A percentile compares a stretch with the other conserved stretches of the same genome.
Evolutionary conservation across 2,113 vertebrate species (phyloP).

Genomic region (Chitala chitala): DNA sequence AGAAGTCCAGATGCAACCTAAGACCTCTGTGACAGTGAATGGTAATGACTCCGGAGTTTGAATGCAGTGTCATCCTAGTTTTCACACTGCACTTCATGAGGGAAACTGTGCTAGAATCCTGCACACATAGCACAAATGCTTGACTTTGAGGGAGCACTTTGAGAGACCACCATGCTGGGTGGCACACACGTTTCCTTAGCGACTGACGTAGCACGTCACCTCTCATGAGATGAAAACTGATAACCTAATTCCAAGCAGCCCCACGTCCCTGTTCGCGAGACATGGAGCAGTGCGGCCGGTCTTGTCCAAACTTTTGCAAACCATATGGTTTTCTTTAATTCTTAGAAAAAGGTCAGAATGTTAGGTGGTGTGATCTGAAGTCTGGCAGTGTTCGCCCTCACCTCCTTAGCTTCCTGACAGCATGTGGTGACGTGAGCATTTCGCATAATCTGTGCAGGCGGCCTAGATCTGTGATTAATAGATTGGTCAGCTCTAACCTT

Average conservation of each 20-base stretch:
- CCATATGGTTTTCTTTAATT: not conserved
- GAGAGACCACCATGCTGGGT: slow-evolving; percentile 48
- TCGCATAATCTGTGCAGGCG: not conserved
- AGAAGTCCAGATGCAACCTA: not conserved
- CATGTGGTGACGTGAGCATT: not conserved
- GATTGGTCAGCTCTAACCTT: not conserved
- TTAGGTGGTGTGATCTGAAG: slow-evolving; percentile 6
- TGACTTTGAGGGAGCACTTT: too few relatives aligned
- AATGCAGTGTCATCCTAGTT: slow-evolving; percentile 1
- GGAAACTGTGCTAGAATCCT: too few relatives aligned
- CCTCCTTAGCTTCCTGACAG: not conserved
- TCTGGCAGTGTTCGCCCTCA: slow-evolving; percentile 1
- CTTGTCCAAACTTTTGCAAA: slow-evolving; percentile 21
- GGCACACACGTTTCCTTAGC: slow-evolving; percentile 45
- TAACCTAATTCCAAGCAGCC: too few relatives aligned
- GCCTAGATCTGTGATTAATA: not conserved
- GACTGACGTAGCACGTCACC: slow-evolving; percentile 55
- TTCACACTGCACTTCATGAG: slow-evolving; percentile 13
- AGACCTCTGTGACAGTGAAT: not conserved
- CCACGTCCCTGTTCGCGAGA: slow-evolving; percentile 23
- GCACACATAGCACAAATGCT: too few relatives aligned
- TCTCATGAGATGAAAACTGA: too few relatives aligned
- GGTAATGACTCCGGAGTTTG: not conserved
- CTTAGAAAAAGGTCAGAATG: not conserved
- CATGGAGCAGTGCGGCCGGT: slow-evolving; percentile 36